Evolutionary conservation across 2,113 vertebrate species (phyloP), one percentile per base, ranked within the genome.

Genomic region (Elachura formosa): DNA sequence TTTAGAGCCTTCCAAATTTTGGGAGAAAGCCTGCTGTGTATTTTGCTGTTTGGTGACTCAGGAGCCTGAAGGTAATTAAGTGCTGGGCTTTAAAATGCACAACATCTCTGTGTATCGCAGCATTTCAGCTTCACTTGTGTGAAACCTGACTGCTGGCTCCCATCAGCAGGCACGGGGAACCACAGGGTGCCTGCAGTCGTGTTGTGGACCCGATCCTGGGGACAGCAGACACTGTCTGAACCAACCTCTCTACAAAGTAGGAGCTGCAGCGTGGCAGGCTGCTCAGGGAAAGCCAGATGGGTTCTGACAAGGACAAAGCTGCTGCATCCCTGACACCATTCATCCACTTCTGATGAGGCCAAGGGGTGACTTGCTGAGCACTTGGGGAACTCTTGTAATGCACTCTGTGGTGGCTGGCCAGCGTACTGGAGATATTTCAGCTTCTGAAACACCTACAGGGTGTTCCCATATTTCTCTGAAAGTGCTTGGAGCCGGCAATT

Each of bases 181-280:
- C 6, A 4, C 0, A 0, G 5, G 10, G 3, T 72, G 45, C 43
- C 55, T 63, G 90, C 45, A 55, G 40, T 8, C 1, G 0, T 36
- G 40, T 3, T 29, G 34, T 17, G 76, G 64, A 67, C 6, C 84
- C 71, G 63, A 26, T 84, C 45, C 80, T 58, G 72, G 63, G 78
- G 76, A 83, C 79, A 84, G 83, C 59, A 90, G 41, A 36, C 26
- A 14, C 54, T 23, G 41, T 31, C 62, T 43, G 56, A 77, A 45
- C 41, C 54, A 76, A 15, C 2, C 28, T 41, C 5, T 41, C 31
- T 24, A 10, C 34, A 28, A n/a, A 66, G 1, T 1, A 8, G n/a
- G 36, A 82, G 49, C 71, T 86, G 69, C 54, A 33, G 28, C 4
- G 3, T 11, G 5, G 4, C 33, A 51, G 54, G 63, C 23, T 84